Conservation (phyloP, 37 sponge, comb jelly and placozoan genomes). For the Spongia lamella region DNA sequence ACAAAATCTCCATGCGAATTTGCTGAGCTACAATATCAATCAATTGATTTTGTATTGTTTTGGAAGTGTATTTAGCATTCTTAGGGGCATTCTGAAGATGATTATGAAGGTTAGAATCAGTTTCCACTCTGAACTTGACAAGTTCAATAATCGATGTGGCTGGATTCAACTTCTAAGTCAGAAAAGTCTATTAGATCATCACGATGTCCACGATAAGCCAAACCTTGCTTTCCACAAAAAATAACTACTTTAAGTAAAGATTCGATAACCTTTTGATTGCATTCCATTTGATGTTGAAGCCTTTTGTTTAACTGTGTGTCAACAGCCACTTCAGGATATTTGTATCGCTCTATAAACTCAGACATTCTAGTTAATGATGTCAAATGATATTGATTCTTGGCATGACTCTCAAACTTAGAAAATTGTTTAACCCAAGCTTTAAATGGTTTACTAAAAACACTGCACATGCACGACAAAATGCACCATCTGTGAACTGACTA, state of each 20-base stretch:
- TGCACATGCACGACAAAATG: constrained; percentile 54
- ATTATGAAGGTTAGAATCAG: constrained; percentile 35
- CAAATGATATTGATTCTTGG: constrained; percentile 21
- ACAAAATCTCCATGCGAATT: constrained; percentile 22
- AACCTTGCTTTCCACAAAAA: constrained; percentile 67
- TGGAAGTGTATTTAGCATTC: constrained; percentile 73
- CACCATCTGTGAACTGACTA: constrained; percentile 34
- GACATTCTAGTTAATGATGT: constrained; percentile 37
- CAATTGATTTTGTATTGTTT: constrained; percentile 71
- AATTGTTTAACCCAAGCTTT: constrained; percentile 29
- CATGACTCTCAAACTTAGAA: constrained; percentile 11
- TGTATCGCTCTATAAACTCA: constrained; percentile 17
- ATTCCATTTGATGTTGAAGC: constrained; percentile 14
- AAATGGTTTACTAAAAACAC: constrained; percentile 46
- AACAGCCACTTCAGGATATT: constrained; percentile 25
- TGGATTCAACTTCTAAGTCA: constrained; percentile 6
- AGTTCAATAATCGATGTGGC: constrained; percentile 59
- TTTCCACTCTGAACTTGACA: constrained; percentile 66
- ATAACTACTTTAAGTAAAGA: constrained; percentile 53
- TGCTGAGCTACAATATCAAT: constrained; percentile 21
- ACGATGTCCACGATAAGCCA: constrained; percentile 63
- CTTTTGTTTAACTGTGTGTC: constrained; percentile 29
- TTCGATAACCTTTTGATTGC: constrained; percentile 49
- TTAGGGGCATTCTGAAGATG: constrained; percentile 43
- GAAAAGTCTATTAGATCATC: constrained; percentile 49